Percentiles rank a stretch among this genome's conserved stretches.
Evolutionary conservation across 2,113 vertebrate genomes (phyloP).

Genomic region (Bubo blakistoni): DNA sequence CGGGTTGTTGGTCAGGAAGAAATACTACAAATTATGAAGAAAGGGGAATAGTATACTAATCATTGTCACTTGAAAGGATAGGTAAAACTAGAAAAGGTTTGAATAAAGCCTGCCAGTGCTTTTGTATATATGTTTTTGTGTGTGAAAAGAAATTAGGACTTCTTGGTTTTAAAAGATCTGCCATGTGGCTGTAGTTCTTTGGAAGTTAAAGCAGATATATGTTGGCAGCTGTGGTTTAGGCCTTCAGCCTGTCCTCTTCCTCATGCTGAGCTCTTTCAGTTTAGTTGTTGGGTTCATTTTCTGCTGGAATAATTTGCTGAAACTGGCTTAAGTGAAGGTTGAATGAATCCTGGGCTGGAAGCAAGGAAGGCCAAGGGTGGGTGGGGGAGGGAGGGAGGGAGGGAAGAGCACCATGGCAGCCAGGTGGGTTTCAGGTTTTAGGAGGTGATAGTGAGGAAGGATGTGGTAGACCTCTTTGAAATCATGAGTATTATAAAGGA

Average conservation of each 20-base stretch:
- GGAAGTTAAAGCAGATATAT: background rate
- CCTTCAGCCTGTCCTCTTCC: background rate
- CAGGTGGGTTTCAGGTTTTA: background rate
- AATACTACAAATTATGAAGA: background rate
- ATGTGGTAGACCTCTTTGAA: background rate
- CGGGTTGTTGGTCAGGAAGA: background rate
- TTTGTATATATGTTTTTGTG: background rate
- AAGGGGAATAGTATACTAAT: background rate
- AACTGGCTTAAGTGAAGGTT: background rate
- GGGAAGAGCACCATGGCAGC: background rate
- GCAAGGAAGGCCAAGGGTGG: background rate
- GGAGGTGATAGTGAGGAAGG: background rate
- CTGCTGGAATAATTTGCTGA: background rate
- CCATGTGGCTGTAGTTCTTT: fast-evolving
- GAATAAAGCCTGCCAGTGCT: background rate
- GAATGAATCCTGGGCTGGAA: background rate
- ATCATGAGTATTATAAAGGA: background rate
- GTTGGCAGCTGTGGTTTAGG: background rate
- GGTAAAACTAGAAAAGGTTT: background rate
- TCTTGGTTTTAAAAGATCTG: background rate
- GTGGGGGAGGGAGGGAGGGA: too few relatives aligned
- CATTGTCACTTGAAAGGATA: background rate
- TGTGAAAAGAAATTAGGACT: background rate
- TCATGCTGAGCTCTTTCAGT: background rate
- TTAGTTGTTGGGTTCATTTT: background rate